Evolutionary conservation across 2,888 invertebrate genomes (phyloP).

Genomic region (Ceraclea dissimilis): DNA sequence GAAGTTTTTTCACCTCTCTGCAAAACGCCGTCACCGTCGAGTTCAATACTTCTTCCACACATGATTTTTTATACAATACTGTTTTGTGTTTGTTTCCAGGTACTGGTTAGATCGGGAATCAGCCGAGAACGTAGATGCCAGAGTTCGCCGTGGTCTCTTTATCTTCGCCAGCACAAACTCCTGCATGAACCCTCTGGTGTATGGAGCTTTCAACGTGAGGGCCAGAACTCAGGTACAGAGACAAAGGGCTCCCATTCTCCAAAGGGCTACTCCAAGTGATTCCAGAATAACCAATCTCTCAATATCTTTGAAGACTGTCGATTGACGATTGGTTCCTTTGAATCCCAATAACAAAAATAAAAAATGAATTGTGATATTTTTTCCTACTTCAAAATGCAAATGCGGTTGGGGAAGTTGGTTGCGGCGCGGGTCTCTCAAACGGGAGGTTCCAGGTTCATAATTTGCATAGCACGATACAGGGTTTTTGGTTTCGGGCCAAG

Average conservation of each 20-base stretch:
- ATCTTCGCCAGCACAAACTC: constrained; percentile 95
- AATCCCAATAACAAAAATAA: too few species aligned
- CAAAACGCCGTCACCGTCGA: too few species aligned
- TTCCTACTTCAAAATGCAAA: too few species aligned
- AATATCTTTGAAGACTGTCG: constrained; percentile 33
- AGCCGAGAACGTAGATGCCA: constrained; percentile 55
- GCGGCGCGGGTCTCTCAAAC: too few species aligned
- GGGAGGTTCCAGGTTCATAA: too few species aligned
- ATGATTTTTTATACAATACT: background rate
- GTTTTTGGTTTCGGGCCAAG: background rate
- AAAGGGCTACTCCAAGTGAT: constrained; percentile 25
- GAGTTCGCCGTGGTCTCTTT: constrained; percentile 79
- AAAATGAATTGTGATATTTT: too few species aligned
- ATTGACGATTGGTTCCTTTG: constrained; percentile 27
- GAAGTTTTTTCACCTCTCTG: too few species aligned
- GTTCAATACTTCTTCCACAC: too few species aligned
- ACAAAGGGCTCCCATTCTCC: constrained; percentile 10
- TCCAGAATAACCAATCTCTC: constrained; percentile 34
- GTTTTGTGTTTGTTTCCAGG: too few species aligned
- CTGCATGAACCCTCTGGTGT: constrained; percentile 93
- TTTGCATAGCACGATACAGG: too few species aligned
- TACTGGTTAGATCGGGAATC: constrained; percentile 75
- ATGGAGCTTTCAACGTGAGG: constrained; percentile 79
- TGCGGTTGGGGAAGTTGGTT: too few species aligned
- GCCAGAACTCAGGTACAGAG: constrained; percentile 36